Conservation (phyloP, 2,797 vertebrate genomes). For the Pelobates cultripes region DNA sequence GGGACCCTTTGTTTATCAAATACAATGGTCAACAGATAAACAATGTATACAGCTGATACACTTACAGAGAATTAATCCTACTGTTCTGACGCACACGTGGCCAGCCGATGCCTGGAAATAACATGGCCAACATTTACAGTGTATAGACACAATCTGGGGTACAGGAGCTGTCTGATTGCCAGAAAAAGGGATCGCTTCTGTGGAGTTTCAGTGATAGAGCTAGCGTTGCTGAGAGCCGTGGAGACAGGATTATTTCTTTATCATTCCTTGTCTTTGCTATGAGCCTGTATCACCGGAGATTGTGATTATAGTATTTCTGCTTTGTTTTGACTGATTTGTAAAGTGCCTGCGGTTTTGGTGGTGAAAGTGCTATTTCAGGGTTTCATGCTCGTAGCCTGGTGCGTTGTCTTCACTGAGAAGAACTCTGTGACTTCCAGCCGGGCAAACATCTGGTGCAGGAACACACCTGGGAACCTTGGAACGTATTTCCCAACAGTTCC, state of each 20-base stretch:
- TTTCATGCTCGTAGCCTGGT: neutral
- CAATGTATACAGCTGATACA: conserved; percentile 46
- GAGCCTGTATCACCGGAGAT: neutral
- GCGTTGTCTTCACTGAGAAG: too few species aligned
- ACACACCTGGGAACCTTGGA: neutral
- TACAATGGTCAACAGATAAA: conserved; percentile 53
- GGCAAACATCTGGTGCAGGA: neutral
- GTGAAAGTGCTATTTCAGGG: neutral
- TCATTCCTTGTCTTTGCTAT: neutral
- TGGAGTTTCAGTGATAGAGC: too few species aligned
- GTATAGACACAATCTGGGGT: conserved; percentile 1
- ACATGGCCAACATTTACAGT: conserved; percentile 46
- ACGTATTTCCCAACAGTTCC: neutral
- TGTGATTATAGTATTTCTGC: conserved; percentile 32
- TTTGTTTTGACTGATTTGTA: neutral
- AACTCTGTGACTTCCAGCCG: too few species aligned
- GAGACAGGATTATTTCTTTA: too few species aligned
- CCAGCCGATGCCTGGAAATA: conserved; percentile 33
- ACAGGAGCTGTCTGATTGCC: too few species aligned
- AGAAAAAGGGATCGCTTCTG: too few species aligned
- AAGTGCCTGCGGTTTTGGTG: conserved; percentile 9
- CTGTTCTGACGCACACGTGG: conserved; percentile 38
- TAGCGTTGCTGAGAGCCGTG: too few species aligned
- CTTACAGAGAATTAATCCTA: conserved; percentile 5
- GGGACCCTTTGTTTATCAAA: conserved; percentile 37